Base-by-base conservation (phyloP, 2,888 invertebrate genomes). In the Idaea biselata region DNA sequence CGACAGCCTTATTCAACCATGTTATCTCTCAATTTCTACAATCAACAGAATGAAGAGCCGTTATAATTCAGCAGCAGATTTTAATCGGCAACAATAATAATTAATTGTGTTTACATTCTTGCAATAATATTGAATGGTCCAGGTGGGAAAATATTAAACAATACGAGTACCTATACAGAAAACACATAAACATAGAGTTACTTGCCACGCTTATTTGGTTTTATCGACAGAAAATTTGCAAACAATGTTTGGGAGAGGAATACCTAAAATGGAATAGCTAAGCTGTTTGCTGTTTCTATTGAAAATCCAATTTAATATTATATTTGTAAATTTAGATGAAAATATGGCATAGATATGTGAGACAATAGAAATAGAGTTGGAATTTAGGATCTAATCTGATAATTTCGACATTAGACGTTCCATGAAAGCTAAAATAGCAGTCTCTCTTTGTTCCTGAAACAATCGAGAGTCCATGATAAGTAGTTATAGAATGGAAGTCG, bases 151-250 rank as follows among this genome's bases (percentile, higher is more conserved):
- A 68, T 71, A 69, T 69, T 74, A 77, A 75, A 77, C 67, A 73
- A 75, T 70, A 71, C 70, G 58, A 69, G 63, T 57, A 63, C 68
- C 1, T 16, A 55, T 55, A 55, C 66, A 71, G 71, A 68, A 76
- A 74, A 73, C 73, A 67, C 72, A 76, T 72, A 74, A 78, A 79
- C 80, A 74, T 71, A 73, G 73, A 72, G 76, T 73, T 69, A 67
- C 63, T 65, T 67, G 63, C 70, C 71, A 74, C 69, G 77, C 73
- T 75, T 85, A 84, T 87, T 86, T 86, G 77, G 80, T 83, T 84
- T 84, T 84, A 86, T 84, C 81, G 82, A 76, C 74, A 80, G 70
- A 81, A 78, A 53, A 88, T 89, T 88, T 88, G 80, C 88, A 88
- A 86, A 88, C 89, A 87, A 88, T 87, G 88, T 87, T 86, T 16